phyloP scores from a whole-genome alignment of 2,113 vertebrate species.

The Ammodytes dubius region DNA sequence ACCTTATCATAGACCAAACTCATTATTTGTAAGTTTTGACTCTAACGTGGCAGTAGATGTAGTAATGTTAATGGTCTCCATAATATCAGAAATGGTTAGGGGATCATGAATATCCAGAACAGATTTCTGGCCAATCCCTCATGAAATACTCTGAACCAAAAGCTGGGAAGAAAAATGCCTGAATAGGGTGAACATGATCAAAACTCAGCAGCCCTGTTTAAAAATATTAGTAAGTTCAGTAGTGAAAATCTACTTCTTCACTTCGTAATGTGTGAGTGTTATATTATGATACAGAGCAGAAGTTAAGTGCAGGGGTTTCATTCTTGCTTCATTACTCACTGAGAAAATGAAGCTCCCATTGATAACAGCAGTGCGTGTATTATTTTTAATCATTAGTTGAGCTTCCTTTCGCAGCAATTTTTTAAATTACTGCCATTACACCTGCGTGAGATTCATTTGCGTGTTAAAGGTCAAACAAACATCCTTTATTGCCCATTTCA shows the following conservation, averaged over 20 bases:
- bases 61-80: no score
- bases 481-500: not conserved
- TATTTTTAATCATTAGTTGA: slow-evolving; percentile 40
- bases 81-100: no score
- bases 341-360: slow-evolving; percentile 26
- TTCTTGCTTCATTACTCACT: slow-evolving; percentile 22
- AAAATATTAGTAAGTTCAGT: not conserved
- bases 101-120: no score
- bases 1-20: no score
- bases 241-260: not conserved
- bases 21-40: no score
- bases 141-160: no score
- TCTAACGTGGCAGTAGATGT: no score
- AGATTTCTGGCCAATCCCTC: no score
- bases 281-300: not conserved
- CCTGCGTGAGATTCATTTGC: slow-evolving; percentile 37
- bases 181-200: not conserved
- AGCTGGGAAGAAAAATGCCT: no score
- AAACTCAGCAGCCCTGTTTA: no score
- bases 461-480: slow-evolving; percentile 46
- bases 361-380: slow-evolving; percentile 37
- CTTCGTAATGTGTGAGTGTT: not conserved
- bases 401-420: not conserved
- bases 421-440: slow-evolving; percentile 29
- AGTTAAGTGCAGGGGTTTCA: not conserved